These are phyloP conservation scores for Drepana falcataria DNA, from an alignment of 2,888 invertebrate genomes.

Conservation along the genomic window DNA sequence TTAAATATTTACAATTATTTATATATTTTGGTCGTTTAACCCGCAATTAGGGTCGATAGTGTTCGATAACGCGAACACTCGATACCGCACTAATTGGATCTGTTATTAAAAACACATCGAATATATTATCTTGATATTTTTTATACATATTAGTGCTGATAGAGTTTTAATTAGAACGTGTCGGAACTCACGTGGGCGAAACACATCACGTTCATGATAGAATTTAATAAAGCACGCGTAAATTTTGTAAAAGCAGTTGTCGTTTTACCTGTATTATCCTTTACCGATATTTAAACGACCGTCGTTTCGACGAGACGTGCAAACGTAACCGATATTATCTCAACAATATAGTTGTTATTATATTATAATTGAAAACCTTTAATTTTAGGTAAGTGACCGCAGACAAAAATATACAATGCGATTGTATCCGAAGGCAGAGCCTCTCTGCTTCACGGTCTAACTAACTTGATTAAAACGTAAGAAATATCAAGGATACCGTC, in stretches of 20 bases:
- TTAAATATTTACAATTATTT: not conserved
- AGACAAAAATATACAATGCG: too few species aligned
- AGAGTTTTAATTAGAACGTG: conserved; percentile 21
- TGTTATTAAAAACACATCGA: conserved; percentile 50
- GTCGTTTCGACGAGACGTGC: not conserved
- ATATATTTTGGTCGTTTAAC: conserved; percentile 14
- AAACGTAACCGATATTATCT: not conserved
- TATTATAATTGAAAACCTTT: not conserved
- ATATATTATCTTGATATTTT: conserved; percentile 38
- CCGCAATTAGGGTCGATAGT: conserved; percentile 36
- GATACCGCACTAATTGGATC: conserved; percentile 44
- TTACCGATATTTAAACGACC: not conserved
- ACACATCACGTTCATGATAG: not conserved
- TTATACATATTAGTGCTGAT: conserved; percentile 33
- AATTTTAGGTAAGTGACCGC: too few species aligned
- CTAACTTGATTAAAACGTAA: too few species aligned
- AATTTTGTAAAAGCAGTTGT: not conserved
- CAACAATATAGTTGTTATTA: not conserved
- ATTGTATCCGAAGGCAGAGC: too few species aligned
- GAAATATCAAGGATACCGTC: too few species aligned
- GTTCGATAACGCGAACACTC: conserved; percentile 26
- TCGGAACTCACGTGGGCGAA: conserved; percentile 7
- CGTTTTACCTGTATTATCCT: not conserved
- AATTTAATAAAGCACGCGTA: not conserved
- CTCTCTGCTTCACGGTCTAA: too few species aligned